Evolutionary conservation across 2,113 vertebrate genomes (phyloP).

Genomic region (Chitala chitala): DNA sequence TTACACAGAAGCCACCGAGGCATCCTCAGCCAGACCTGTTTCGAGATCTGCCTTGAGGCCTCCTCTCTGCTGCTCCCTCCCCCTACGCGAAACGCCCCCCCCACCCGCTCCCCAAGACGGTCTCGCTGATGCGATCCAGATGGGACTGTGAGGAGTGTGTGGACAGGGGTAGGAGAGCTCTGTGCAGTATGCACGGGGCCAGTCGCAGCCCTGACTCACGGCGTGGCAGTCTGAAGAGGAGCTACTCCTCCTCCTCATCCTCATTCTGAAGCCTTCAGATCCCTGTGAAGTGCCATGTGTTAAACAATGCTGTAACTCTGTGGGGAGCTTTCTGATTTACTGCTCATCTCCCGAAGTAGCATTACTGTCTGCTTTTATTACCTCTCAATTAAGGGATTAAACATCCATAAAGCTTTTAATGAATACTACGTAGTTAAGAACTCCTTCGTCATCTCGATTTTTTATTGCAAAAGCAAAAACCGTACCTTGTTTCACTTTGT

Average conservation of each 20-base stretch:
- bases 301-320: conserved; percentile 6
- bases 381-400: background rate
- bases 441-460: too few species aligned
- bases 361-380: background rate
- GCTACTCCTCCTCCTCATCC: too few species aligned
- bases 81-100: conserved; percentile 52
- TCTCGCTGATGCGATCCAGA: conserved; percentile 56
- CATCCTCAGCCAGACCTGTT: conserved; percentile 7
- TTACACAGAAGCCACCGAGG: conserved; percentile 29
- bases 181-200: conserved; percentile 28
- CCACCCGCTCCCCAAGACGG: background rate
- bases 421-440: background rate
- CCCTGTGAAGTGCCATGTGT: conserved; percentile 28
- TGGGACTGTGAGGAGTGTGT: conserved; percentile 38
- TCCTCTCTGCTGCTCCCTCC: conserved; percentile 23
- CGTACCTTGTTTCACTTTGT: too few species aligned
- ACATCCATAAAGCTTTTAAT: background rate
- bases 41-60: background rate
- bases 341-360: background rate
- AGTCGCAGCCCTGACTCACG: conserved; percentile 43
- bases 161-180: conserved; percentile 28
- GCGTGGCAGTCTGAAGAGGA: conserved; percentile 37
- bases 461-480: too few species aligned
- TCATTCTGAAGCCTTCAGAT: too few species aligned
- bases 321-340: conserved; percentile 22